phyloP scores from a whole-genome alignment of 1,140 invertebrate genomes.

The Melanaphis sacchari region DNA sequence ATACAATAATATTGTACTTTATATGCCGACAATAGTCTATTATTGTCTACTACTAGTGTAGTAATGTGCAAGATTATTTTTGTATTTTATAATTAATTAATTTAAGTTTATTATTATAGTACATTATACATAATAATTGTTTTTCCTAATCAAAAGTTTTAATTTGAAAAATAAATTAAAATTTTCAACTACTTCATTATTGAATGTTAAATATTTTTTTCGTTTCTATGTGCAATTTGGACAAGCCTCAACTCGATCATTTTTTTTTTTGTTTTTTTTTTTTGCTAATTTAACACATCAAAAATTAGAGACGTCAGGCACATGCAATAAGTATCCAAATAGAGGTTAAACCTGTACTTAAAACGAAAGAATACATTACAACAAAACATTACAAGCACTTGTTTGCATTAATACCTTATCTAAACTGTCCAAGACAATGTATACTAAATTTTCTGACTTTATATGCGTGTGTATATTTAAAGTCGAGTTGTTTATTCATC shows the following conservation, averaged over 20 bases:
- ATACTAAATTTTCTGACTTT: neutral
- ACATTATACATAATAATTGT: neutral
- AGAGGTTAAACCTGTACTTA: neutral
- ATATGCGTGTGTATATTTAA: neutral
- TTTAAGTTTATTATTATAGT: neutral
- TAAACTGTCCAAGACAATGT: slow-evolving; percentile 18
- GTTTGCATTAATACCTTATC: slow-evolving; percentile 32
- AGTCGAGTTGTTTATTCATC: slow-evolving; percentile 13
- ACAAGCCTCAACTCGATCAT: neutral
- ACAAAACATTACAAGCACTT: neutral
- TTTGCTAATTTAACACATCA: neutral
- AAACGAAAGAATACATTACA: neutral
- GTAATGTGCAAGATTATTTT: neutral
- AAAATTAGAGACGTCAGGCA: neutral
- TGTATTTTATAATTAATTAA: neutral
- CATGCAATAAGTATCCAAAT: neutral
- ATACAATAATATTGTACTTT: slow-evolving; percentile 1
- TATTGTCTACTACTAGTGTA: neutral
- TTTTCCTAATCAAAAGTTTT: neutral
- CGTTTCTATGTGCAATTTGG: neutral
- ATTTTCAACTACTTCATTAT: neutral
- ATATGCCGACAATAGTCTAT: neutral
- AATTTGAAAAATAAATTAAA: slow-evolving; percentile 7
- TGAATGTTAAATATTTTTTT: neutral
- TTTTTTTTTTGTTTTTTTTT: neutral